These are phyloP conservation scores for Perodicticus potto DNA, from an alignment of 2,797 vertebrate species.

Conservation along the genomic window DNA sequence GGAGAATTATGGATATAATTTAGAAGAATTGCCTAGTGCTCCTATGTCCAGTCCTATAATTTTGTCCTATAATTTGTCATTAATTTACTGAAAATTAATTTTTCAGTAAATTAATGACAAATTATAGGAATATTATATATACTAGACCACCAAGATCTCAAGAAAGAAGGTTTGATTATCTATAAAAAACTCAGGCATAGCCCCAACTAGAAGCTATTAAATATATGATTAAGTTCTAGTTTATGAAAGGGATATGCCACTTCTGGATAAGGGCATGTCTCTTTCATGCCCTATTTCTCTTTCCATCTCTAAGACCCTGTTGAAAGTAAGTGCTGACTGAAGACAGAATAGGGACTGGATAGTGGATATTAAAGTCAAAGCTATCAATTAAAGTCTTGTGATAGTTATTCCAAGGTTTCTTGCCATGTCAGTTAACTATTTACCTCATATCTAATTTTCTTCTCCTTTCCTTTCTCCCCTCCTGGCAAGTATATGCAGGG, in stretches of 20 bases:
- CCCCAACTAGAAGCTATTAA: background rate
- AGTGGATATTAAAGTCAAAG: background rate
- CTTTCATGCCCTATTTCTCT: background rate
- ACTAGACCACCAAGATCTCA: background rate
- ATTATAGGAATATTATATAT: background rate
- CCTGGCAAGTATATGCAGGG: background rate
- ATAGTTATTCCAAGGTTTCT: slow-evolving; percentile 16
- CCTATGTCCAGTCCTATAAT: background rate
- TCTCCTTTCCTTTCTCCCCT: background rate
- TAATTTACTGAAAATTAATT: too few species aligned
- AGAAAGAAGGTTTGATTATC: slow-evolving; percentile 11
- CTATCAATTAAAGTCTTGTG: background rate
- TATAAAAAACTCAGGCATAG: background rate
- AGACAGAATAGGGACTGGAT: background rate
- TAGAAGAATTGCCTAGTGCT: background rate
- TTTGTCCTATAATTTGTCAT: too few species aligned
- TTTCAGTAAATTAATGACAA: slow-evolving; percentile 1
- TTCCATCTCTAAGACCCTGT: background rate
- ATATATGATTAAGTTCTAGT: background rate
- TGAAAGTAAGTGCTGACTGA: background rate
- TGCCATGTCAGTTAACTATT: background rate
- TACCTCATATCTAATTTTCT: background rate
- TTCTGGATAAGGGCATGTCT: background rate
- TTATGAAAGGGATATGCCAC: background rate
- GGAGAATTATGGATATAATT: background rate